Conservation (phyloP, 2,888 invertebrate species). For the Eupelmus urozonus region DNA sequence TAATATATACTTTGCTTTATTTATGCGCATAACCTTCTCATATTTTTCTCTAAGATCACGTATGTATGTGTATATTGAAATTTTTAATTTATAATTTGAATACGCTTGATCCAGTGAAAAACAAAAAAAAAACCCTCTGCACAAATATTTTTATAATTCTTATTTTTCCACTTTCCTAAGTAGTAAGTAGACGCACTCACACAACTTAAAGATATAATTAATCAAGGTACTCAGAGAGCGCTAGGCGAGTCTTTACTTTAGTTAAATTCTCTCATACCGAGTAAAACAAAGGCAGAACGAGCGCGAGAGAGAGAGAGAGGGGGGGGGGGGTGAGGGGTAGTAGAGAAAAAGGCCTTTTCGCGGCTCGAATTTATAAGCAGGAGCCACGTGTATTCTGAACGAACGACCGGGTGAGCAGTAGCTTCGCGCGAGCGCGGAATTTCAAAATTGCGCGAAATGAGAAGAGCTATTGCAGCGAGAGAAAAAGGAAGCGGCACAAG, state of each 20-base stretch:
- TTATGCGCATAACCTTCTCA: no score
- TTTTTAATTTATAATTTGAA: no score
- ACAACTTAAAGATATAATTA: no score
- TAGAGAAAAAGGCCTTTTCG: background rate
- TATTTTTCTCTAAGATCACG: no score
- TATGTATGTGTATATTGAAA: no score
- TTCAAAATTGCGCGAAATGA: slow-evolving; percentile 15
- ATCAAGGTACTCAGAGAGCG: background rate
- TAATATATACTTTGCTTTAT: no score
- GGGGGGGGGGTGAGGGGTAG: background rate
- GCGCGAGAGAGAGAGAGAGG: background rate
- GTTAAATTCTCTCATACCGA: background rate
- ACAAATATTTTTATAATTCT: no score
- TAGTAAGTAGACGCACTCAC: no score
- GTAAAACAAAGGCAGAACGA: background rate
- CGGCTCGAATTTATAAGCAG: background rate
- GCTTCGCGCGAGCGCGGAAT: slow-evolving; percentile 5
- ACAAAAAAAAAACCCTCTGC: no score
- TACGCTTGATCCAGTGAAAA: no score
- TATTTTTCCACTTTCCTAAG: no score
- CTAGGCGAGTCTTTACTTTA: slow-evolving; percentile 1
- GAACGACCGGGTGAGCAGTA: no score
- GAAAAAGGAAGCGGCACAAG: background rate
- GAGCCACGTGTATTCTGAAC: background rate
- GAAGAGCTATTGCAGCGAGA: background rate